phyloP scores from a whole-genome alignment of 2,797 vertebrate species.

The Urosaurus nigricauda region DNA sequence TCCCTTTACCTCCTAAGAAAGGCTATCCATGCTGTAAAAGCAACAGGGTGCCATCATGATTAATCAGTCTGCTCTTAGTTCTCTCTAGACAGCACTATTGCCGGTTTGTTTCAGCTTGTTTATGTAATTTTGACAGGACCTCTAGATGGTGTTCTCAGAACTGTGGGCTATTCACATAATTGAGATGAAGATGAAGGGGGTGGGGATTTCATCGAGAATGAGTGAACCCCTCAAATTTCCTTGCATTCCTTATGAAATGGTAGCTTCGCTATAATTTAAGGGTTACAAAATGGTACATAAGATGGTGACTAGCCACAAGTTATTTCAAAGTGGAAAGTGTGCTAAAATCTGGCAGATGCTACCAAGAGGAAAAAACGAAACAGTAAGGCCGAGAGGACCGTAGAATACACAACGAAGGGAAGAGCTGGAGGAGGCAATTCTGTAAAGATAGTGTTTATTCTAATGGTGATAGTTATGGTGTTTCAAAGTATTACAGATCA shows the following conservation, averaged over 20 bases:
- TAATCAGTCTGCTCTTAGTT: conserved; percentile 84
- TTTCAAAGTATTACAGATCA: not conserved
- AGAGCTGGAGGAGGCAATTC: not conserved
- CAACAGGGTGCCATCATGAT: conserved; percentile 77
- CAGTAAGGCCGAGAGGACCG: not conserved
- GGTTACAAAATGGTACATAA: not conserved
- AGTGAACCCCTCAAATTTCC: not conserved
- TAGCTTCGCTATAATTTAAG: not conserved
- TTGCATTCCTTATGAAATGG: not conserved
- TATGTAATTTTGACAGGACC: conserved; percentile 81
- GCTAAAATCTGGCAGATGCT: not conserved
- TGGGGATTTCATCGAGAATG: conserved; percentile 38
- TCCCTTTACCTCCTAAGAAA: conserved; percentile 81
- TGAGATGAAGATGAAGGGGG: conserved; percentile 68
- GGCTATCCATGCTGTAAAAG: conserved; percentile 74
- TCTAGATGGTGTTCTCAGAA: conserved; percentile 76
- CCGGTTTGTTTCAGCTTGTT: conserved; percentile 85
- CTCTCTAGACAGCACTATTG: conserved; percentile 81
- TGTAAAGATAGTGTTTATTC: not conserved
- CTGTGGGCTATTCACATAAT: conserved; percentile 76
- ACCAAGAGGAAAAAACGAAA: not conserved
- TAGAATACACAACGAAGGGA: not conserved
- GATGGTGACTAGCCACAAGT: not conserved
- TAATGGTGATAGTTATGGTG: not conserved
- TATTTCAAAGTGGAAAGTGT: not conserved